Conservation (phyloP, 2,113 vertebrate genomes). For the Carassius gibelio region DNA sequence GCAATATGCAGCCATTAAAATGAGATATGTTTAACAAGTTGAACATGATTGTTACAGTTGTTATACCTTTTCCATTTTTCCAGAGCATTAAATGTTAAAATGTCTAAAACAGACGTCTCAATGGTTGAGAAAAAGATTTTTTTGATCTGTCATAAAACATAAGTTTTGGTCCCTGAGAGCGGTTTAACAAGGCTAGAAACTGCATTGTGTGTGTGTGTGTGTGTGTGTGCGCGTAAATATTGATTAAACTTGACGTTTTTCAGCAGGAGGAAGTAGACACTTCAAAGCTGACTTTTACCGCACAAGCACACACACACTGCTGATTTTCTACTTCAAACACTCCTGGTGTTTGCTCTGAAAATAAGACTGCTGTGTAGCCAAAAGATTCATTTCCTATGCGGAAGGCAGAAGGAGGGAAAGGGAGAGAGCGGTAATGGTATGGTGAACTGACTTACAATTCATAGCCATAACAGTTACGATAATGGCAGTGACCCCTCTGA, state of each 20-base stretch:
- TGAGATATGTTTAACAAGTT: constrained; percentile 37
- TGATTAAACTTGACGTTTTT: constrained; percentile 57
- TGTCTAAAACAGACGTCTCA: constrained; percentile 32
- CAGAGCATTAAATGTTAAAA: constrained; percentile 33
- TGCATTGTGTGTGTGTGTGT: constrained; percentile 5
- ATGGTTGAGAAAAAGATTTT: constrained; percentile 20
- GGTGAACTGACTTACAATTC: constrained; percentile 18
- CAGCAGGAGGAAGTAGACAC: constrained; percentile 54
- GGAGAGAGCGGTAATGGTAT: not conserved
- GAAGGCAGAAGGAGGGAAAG: constrained; percentile 26
- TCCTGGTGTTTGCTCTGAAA: constrained; percentile 49
- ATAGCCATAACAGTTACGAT: constrained; percentile 26
- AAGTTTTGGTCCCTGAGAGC: not conserved
- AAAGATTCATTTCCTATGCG: constrained; percentile 54
- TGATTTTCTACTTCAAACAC: constrained; percentile 54
- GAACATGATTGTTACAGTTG: constrained; percentile 40
- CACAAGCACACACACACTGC: constrained; percentile 40
- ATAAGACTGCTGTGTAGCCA: constrained; percentile 48
- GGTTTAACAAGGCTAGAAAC: too few relatives aligned
- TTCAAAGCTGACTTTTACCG: constrained; percentile 62
- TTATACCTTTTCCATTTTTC: constrained; percentile 37
- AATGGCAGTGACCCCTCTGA: constrained; percentile 15
- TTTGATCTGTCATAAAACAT: constrained; percentile 25
- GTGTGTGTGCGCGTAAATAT: constrained; percentile 48
- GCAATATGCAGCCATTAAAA: constrained; percentile 25